Evolutionary conservation across 2,113 vertebrate genomes (phyloP).

Genomic region (Kobus ellipsiprymnus): DNA sequence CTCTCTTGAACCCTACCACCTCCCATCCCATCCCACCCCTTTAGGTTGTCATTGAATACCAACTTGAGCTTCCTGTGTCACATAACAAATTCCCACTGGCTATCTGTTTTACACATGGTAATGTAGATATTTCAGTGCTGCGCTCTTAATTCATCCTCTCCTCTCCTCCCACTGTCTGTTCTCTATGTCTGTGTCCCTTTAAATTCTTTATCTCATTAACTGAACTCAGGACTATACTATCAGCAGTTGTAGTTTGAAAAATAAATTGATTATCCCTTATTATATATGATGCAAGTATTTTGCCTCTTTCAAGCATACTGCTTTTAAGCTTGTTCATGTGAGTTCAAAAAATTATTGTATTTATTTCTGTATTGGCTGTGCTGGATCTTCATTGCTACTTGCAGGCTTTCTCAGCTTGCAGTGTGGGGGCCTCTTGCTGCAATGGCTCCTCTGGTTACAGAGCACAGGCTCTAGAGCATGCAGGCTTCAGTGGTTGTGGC

Average conservation of each 20-base stretch:
- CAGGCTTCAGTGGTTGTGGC: not conserved
- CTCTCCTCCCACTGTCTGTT: not conserved
- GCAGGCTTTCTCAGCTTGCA: not conserved
- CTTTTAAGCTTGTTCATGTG: not conserved
- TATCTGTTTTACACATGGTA: not conserved
- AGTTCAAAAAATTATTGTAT: not conserved
- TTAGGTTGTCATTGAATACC: not conserved
- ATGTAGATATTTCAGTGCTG: not conserved
- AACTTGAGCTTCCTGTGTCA: not conserved
- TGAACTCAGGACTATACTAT: not conserved
- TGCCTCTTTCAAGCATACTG: not conserved
- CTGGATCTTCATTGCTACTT: not conserved
- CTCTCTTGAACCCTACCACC: not conserved
- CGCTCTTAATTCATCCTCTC: not conserved
- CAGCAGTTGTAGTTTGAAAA: not conserved
- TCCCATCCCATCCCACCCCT: not conserved
- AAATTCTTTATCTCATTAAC: not conserved
- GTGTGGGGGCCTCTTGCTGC: not conserved
- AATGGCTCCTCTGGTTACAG: not conserved
- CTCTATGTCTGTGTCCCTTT: not conserved
- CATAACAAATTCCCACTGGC: not conserved
- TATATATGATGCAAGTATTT: not conserved
- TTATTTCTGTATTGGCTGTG: not conserved
- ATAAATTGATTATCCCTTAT: not conserved
- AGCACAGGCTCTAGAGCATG: not conserved